A percentile compares a stretch with the other conserved stretches of the same genome.
These are phyloP conservation scores for Homarus gammarus DNA, from an alignment of 2,888 invertebrate genomes.

Conservation along the genomic window DNA sequence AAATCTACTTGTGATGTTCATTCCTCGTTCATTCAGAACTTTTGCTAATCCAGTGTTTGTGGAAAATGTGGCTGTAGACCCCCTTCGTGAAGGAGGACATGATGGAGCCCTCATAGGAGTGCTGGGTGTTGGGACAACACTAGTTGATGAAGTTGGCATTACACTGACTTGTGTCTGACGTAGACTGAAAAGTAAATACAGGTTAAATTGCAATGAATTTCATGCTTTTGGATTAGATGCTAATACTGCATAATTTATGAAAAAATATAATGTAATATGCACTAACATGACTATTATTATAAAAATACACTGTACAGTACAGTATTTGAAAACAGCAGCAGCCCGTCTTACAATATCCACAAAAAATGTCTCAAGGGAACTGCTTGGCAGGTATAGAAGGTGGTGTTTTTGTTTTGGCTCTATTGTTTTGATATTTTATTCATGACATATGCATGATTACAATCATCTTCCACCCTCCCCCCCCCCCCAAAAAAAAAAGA, in stretches of 20 bases:
- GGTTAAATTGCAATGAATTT: background rate
- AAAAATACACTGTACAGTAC: no score
- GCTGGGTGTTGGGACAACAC: conserved; percentile 78
- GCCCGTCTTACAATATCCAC: no score
- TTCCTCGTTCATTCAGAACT: conserved; percentile 87
- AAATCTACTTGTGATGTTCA: conserved; percentile 79
- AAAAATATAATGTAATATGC: background rate
- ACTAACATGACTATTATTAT: no score
- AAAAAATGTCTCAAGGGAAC: no score
- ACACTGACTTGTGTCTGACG: conserved; percentile 65
- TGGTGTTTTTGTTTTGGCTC: no score
- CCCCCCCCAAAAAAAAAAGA: no score
- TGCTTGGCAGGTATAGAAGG: no score
- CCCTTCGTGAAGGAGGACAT: conserved; percentile 77
- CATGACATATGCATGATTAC: no score
- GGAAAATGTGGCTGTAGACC: conserved; percentile 87
- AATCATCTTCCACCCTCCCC: no score
- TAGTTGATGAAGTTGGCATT: conserved; percentile 41
- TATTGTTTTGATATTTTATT: no score
- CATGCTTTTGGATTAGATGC: background rate
- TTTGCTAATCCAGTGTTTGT: conserved; percentile 88
- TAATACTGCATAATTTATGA: background rate
- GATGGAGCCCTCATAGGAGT: conserved; percentile 80
- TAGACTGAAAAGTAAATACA: conserved; percentile 25
- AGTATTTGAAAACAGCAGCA: no score